These are phyloP conservation scores for Oreochromis tanganicae DNA, from an alignment of 2,113 vertebrate species.

Conservation along the genomic window DNA sequence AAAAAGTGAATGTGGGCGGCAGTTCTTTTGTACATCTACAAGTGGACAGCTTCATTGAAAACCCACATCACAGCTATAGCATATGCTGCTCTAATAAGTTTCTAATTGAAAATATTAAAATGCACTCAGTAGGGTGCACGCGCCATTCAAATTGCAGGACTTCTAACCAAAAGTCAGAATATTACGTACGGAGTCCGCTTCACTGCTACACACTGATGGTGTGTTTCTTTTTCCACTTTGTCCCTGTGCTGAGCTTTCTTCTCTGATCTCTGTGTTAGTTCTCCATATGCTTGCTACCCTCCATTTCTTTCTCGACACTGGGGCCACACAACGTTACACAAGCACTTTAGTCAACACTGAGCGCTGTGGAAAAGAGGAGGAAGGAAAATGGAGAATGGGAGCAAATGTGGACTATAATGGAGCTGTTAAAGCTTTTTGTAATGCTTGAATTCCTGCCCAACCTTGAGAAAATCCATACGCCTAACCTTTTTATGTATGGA, in stretches of 20 bases:
- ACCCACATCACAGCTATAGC: background rate
- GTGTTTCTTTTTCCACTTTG: background rate
- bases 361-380: background rate
- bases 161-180: background rate
- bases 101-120: background rate
- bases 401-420: background rate
- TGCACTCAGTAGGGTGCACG: background rate
- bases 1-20: background rate
- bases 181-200: background rate
- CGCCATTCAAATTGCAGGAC: background rate
- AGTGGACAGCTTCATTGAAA: background rate
- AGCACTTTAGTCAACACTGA: background rate
- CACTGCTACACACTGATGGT: background rate
- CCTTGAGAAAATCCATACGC: background rate
- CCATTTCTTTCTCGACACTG: background rate
- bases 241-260: background rate
- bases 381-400: background rate
- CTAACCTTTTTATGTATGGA: background rate
- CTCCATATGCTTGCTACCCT: background rate
- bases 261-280: background rate
- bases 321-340: background rate
- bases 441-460: background rate
- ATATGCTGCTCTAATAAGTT: background rate
- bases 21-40: background rate
- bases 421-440: slow-evolving; percentile 23